These are phyloP conservation scores for Rhopalosiphum nymphaeae DNA, from an alignment of 2,888 invertebrate species.

Conservation along the genomic window DNA sequence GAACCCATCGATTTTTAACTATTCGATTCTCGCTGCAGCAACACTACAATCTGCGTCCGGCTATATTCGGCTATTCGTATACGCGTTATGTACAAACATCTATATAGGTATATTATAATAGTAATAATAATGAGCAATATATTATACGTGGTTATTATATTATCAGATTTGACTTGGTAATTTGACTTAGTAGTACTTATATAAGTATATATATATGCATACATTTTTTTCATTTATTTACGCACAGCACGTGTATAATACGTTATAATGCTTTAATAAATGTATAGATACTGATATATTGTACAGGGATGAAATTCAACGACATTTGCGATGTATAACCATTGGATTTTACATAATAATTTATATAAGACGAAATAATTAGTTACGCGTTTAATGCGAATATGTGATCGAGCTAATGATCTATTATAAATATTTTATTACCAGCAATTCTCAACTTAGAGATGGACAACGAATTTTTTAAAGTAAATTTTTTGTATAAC, in stretches of 20 bases:
- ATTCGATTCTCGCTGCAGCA: conserved; percentile 10
- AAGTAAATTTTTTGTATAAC: background rate
- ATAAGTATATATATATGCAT: background rate
- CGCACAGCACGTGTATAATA: no score
- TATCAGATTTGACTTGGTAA: conserved; percentile 46
- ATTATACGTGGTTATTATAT: conserved; percentile 38
- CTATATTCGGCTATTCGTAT: conserved; percentile 8
- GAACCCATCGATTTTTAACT: conserved; percentile 54
- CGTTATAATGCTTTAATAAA: background rate
- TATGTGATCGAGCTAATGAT: background rate
- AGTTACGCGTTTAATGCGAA: background rate
- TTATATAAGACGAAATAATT: background rate
- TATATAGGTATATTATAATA: background rate
- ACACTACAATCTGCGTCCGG: background rate
- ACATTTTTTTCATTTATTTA: background rate
- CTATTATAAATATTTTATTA: background rate
- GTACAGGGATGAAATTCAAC: background rate
- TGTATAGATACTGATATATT: background rate
- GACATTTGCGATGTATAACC: background rate
- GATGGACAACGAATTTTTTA: background rate
- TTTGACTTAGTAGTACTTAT: background rate
- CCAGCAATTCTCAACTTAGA: background rate
- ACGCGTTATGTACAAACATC: background rate
- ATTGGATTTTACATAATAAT: background rate
- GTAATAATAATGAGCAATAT: conserved; percentile 35